phyloP scores from a whole-genome alignment of 1,140 invertebrate species.

The Bombus pyrosoma region DNA sequence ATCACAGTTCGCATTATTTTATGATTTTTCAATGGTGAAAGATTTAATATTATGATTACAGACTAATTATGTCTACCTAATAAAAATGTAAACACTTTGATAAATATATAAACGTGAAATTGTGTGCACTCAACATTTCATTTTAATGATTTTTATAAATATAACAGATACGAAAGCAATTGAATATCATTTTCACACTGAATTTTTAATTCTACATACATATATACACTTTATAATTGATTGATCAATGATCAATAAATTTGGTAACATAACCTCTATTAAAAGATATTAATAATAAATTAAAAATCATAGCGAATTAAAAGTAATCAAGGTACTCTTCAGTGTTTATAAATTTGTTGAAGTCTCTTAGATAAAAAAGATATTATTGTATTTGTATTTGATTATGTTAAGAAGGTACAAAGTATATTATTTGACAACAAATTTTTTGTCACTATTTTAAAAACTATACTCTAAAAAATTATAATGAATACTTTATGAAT shows the following conservation, averaged over 20 bases:
- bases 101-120: too few relatives aligned
- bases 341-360: not conserved
- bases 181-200: not conserved
- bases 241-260: not conserved
- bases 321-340: not conserved
- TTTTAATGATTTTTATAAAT: too few relatives aligned
- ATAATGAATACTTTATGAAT: not conserved
- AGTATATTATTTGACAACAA: not conserved
- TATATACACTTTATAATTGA: not conserved
- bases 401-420: not conserved
- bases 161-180: too few relatives aligned
- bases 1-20: too few relatives aligned
- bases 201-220: not conserved
- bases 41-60: too few relatives aligned
- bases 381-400: not conserved
- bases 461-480: not conserved
- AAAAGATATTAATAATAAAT: not conserved
- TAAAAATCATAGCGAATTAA: not conserved
- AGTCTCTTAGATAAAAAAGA: not conserved
- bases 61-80: too few relatives aligned
- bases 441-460: not conserved
- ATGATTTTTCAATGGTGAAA: too few relatives aligned
- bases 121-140: too few relatives aligned
- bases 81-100: too few relatives aligned
- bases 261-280: not conserved